Evolutionary conservation across 2,888 invertebrate genomes (phyloP).

Genomic region (Macroteleia sp.): DNA sequence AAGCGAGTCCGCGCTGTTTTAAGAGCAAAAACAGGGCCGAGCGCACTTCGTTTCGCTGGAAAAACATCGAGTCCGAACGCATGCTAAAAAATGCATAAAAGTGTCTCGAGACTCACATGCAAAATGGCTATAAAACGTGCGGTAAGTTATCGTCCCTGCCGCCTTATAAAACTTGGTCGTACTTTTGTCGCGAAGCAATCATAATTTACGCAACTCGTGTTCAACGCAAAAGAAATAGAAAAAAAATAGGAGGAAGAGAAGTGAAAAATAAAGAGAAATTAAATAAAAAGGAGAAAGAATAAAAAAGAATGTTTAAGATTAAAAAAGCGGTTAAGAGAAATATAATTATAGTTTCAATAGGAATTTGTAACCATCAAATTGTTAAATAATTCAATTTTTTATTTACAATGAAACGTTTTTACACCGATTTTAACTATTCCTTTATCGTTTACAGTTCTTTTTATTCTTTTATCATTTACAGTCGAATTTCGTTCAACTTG

Average conservation of each 20-base stretch:
- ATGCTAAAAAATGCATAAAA: conserved; percentile 57
- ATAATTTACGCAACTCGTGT: conserved; percentile 30
- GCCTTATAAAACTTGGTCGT: conserved; percentile 23
- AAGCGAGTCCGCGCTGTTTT: conserved; percentile 13
- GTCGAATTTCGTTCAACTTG: no score
- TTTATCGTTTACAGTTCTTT: no score
- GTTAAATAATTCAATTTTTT: no score
- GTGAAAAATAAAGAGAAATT: no score
- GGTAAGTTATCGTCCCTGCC: conserved; percentile 41
- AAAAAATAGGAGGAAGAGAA: neutral
- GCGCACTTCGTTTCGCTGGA: conserved; percentile 2
- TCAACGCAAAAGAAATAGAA: neutral
- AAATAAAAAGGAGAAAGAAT: no score
- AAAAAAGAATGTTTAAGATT: no score
- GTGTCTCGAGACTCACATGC: conserved; percentile 48
- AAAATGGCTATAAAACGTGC: conserved; percentile 48
- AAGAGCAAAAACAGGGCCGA: conserved; percentile 18
- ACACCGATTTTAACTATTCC: no score
- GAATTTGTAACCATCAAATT: no score
- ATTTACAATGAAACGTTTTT: no score
- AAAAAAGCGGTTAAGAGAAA: no score
- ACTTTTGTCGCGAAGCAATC: conserved; percentile 38
- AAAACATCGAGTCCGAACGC: conserved; percentile 15
- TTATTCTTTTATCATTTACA: no score
- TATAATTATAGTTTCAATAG: no score